These are phyloP conservation scores for Drosophila paramelanica DNA, from an alignment of 2,888 invertebrate genomes.

Conservation along the genomic window DNA sequence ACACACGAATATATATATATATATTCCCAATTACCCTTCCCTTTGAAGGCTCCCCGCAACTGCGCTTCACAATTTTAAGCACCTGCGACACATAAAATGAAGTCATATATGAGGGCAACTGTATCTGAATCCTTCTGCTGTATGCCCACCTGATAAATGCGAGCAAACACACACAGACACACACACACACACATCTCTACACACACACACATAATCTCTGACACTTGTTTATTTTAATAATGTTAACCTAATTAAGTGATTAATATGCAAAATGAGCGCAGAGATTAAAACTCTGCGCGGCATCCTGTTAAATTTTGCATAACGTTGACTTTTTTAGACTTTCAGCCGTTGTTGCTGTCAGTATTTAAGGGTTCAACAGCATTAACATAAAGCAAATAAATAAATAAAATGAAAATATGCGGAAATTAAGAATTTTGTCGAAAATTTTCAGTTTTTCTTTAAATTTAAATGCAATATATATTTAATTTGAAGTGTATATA, in stretches of 20 bases:
- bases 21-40: conserved; percentile 8
- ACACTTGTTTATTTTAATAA: conserved; percentile 76
- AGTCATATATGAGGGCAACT: conserved; percentile 50
- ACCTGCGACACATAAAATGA: conserved; percentile 67
- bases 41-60: background rate
- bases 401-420: conserved; percentile 18
- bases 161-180: conserved; percentile 36
- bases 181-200: background rate
- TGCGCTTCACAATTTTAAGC: conserved; percentile 49
- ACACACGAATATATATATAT: background rate
- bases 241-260: conserved; percentile 79
- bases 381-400: conserved; percentile 31
- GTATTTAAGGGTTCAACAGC: conserved; percentile 11
- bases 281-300: conserved; percentile 69
- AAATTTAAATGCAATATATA: background rate
- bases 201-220: conserved; percentile 38
- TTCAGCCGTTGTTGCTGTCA: conserved; percentile 5
- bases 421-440: background rate
- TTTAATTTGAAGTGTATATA: background rate
- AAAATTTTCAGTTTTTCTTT: background rate
- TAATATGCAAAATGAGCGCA: conserved; percentile 78
- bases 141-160: conserved; percentile 61
- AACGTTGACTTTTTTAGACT: conserved; percentile 17
- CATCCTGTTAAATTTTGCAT: conserved; percentile 69
- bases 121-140: conserved; percentile 32